Evolutionary conservation across 2,113 vertebrate species (phyloP), one percentile per base, ranked within the genome.

Genomic region (Solea solea): DNA sequence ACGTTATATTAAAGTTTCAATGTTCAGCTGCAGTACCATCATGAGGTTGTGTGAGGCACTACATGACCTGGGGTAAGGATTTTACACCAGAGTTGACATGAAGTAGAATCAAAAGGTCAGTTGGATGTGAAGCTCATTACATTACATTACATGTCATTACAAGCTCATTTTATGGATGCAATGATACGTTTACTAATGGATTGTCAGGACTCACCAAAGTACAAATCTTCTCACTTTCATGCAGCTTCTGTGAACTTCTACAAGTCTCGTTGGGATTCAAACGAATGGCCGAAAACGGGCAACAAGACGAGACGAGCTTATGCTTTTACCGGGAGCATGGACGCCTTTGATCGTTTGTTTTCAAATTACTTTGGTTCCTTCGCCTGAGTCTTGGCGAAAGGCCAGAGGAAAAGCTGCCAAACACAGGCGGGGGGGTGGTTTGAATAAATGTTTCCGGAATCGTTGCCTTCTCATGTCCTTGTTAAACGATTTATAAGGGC

Each of bases 241-340:
- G 48, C 68, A 69, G 34, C 39, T 55, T 8, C 39, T 62, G 53
- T 59, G 56, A 81, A 76, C 56, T 52, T 69, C 72, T 69, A 51
- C 45, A 39, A 42, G 50, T 75, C 64, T 79, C 76, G 2, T 45
- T 57, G 71, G 48, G 66, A 82, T 58, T 52, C 13, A 60, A 77
- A 80, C 5, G 15, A 48, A 48, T 3, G 63, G 69, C 72, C 1
- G 4, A 62, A 70, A 40, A 48, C 34, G 2, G 34, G 16, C 9
- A 7, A 34, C 34, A 34, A 34, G 34, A 34, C 34, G 3, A 34
- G 34, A 34, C 2, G 0, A 14, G 52, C 69, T 34, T 63, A 75
- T 78, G 62, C 40, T n/a, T 86, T 85, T 71, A 69, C 67, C 75
- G 83, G 67, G 58, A 72, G 76, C 39, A 2, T 7, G n/a, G 56